Conservation (phyloP, 2,113 vertebrate genomes). For the Nerophis lumbriciformis region DNA sequence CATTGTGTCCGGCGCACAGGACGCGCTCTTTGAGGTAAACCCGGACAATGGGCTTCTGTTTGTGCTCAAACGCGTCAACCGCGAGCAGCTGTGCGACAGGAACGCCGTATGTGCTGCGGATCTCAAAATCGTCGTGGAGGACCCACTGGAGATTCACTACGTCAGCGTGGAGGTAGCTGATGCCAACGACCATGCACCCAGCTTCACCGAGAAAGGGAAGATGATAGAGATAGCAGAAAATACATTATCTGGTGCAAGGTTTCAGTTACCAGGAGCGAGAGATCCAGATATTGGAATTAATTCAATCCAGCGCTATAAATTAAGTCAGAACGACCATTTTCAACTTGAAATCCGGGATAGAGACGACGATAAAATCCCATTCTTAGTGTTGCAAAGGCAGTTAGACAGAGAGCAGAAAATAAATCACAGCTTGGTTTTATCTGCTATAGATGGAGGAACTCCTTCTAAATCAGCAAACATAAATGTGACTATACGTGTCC, state of each 20-base stretch:
- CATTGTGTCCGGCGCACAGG: slow-evolving; percentile 46
- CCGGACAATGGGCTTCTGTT: slow-evolving; percentile 58
- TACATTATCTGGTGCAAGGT: slow-evolving; percentile 56
- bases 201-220: slow-evolving; percentile 62
- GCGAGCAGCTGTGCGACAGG: slow-evolving; percentile 60
- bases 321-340: slow-evolving; percentile 49
- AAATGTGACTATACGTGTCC: slow-evolving; percentile 37
- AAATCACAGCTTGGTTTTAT: slow-evolving; percentile 26
- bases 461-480: slow-evolving; percentile 34
- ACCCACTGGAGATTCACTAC: slow-evolving; percentile 66
- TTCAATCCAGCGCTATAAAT: slow-evolving; percentile 64
- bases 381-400: slow-evolving; percentile 45
- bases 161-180: slow-evolving; percentile 59
- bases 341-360: slow-evolving; percentile 33
- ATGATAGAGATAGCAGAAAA: slow-evolving; percentile 61
- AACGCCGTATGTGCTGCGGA: slow-evolving; percentile 46
- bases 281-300: slow-evolving; percentile 70
- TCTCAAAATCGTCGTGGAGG: slow-evolving; percentile 61
- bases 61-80: slow-evolving; percentile 52
- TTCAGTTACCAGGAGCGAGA: slow-evolving; percentile 67
- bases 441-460: slow-evolving; percentile 54
- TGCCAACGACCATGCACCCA: slow-evolving; percentile 66
- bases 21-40: slow-evolving; percentile 55
- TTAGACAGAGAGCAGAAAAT: slow-evolving; percentile 43
- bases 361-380: slow-evolving; percentile 33